Evolutionary conservation across 2,888 invertebrate genomes (phyloP).

Genomic region (Drosophila melanosoma): DNA sequence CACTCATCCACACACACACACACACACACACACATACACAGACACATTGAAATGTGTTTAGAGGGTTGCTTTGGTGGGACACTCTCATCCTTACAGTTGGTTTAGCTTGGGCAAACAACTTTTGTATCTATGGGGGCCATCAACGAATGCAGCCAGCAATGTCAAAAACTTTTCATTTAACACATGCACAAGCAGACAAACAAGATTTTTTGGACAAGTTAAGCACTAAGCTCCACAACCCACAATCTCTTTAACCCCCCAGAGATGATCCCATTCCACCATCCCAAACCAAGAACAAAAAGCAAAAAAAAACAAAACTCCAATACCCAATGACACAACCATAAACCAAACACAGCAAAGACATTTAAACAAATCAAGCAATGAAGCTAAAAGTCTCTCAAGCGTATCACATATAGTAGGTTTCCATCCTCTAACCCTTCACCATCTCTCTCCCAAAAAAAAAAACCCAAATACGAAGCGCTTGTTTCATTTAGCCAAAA

Average conservation of each 20-base stretch:
- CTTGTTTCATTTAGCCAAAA: constrained; percentile 74
- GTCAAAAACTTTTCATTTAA: constrained; percentile 73
- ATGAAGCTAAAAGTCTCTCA: constrained; percentile 76
- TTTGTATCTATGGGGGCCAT: constrained; percentile 76
- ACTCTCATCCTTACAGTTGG: constrained; percentile 50
- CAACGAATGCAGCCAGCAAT: constrained; percentile 69
- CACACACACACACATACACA: constrained; percentile 13
- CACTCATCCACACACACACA: constrained; percentile 5
- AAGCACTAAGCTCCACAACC: constrained; percentile 53
- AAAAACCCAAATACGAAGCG: constrained; percentile 25
- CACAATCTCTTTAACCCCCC: constrained; percentile 44
- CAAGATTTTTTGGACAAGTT: constrained; percentile 71
- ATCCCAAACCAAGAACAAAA: constrained; percentile 18
- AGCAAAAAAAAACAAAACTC: not conserved
- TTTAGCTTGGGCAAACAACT: constrained; percentile 75
- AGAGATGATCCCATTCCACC: constrained; percentile 1
- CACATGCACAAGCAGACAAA: constrained; percentile 68
- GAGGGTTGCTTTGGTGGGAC: constrained; percentile 21
- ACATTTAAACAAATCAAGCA: constrained; percentile 81
- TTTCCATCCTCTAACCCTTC: not conserved
- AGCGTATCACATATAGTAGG: constrained; percentile 66
- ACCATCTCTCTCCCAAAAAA: constrained; percentile 7
- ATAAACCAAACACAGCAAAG: constrained; percentile 80
- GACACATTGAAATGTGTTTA: constrained; percentile 23
- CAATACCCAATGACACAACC: constrained; percentile 67